Base-by-base conservation (phyloP, 2,113 vertebrate species). In the Prunella himalayana region DNA sequence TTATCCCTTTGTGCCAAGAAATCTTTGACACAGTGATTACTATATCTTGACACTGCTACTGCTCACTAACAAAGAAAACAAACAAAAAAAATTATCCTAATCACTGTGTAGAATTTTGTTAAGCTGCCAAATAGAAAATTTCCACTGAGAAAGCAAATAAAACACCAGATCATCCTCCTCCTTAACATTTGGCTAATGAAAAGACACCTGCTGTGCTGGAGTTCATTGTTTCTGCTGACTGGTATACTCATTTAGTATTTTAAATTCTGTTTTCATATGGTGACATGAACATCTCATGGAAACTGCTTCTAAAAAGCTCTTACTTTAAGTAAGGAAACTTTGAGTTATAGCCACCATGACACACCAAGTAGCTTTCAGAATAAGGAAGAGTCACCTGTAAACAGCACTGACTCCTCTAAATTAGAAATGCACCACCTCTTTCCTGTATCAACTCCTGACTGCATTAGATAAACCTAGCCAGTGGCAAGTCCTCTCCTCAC, bases 391-490 rank as follows among this genome's bases (percentile, higher is more conserved):
- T 45, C 14, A 56, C 31, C 39, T 64, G 18, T 30, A 61, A 71
- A 59, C 2, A 28, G 51, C 19, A 39, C 1, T 31, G 30, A 57
- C 49, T 78, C 15, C 11, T 64, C 27, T 66, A 77, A 76, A 69
- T 73, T 33, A 57, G 16, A 3, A 7, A 56, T 10, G 72, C 59
- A 87, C 7, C 64, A 83, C 37, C 59, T 94, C 87, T 85, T 83
- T 82, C 82, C 82, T 42, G 39, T 51, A 94, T 91, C 77, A 96
- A 64, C 45, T 72, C 77, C 92, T 92, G 89, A 95, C 12, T 0
- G 18, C 89, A 95, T 91, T 50, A 86, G 56, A 54, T 23, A 88
- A 95, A 93, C 45, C 82, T 54, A 78, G 82, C 86, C 89, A 95
- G 92, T 83, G 78, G 23, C 47, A 86, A 88, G 44, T 49, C 66